Percentiles rank a stretch among this genome's conserved stretches.
phyloP scores from a whole-genome alignment of 2,113 vertebrate species.

The Tamias sibiricus region DNA sequence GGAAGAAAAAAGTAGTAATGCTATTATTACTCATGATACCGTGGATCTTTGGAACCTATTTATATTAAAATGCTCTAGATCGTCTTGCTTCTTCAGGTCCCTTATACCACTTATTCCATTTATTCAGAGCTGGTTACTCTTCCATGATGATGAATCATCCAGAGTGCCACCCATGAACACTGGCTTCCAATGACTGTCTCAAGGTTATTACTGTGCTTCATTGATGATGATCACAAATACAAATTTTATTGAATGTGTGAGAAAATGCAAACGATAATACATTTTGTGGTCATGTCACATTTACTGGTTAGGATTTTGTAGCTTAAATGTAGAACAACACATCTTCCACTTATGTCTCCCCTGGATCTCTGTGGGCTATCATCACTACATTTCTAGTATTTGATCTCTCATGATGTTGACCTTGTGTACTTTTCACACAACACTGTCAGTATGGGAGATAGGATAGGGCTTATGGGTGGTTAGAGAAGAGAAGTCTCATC shows the following conservation, averaged over 20 bases:
- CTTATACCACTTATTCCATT: not conserved
- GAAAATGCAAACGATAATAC: conserved; percentile 5
- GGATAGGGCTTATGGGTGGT: not conserved
- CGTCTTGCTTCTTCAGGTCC: not conserved
- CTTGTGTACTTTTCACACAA: not conserved
- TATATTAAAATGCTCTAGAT: not conserved
- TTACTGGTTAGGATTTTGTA: conserved; percentile 26
- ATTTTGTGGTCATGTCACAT: not conserved
- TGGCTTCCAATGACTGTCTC: not conserved
- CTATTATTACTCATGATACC: not conserved
- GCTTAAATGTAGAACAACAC: not conserved
- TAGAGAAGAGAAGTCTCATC: not conserved
- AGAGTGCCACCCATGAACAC: not conserved
- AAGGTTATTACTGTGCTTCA: not conserved
- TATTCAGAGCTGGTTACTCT: not conserved
- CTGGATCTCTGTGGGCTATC: not conserved
- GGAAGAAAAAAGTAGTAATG: not conserved
- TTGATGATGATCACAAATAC: not conserved
- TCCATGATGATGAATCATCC: not conserved
- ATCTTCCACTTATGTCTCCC: not conserved
- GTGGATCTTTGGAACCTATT: not conserved
- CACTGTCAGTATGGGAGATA: not conserved
- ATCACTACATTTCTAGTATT: not conserved
- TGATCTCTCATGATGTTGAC: not conserved
- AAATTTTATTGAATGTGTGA: not conserved